These are phyloP conservation scores for Cataglyphis livida DNA, from an alignment of 2,888 invertebrate species.

Conservation along the genomic window DNA sequence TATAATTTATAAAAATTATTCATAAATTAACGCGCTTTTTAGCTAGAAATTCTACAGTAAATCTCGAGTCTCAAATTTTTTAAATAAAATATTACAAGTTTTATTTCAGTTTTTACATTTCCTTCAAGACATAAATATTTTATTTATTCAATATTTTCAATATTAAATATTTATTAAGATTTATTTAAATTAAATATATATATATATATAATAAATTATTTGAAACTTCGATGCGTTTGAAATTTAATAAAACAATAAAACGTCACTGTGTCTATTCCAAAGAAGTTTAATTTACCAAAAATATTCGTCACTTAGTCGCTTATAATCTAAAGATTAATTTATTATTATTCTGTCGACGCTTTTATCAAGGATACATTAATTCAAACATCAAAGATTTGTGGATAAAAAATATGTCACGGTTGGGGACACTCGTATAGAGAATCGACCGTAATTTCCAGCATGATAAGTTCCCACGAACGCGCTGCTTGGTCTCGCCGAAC, in stretches of 20 bases:
- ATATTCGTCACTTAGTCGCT: not conserved
- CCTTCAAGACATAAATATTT: not conserved
- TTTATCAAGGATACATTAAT: conserved; percentile 10
- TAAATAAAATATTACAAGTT: not conserved
- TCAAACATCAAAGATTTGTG: not conserved
- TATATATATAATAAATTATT: not conserved
- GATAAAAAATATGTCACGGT: not conserved
- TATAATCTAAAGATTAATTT: not conserved
- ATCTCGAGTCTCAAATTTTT: not conserved
- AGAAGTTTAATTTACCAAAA: not conserved
- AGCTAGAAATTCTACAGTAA: not conserved
- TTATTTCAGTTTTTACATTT: not conserved
- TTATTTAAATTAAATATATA: too few relatives aligned
- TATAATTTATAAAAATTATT: conserved; percentile 8
- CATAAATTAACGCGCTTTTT: conserved; percentile 1
- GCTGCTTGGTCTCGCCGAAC: not conserved
- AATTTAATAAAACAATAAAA: conserved; percentile 9
- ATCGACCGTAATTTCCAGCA: conserved; percentile 23
- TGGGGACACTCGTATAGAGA: conserved; percentile 1
- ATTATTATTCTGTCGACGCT: not conserved
- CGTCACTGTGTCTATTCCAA: not conserved
- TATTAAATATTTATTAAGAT: not conserved
- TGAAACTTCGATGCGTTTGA: not conserved
- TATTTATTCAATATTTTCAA: not conserved
- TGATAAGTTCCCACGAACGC: conserved; percentile 25